Evolutionary conservation across 2,888 invertebrate genomes (phyloP), one percentile per base, ranked within the genome.

Genomic region (Pyrocoelia pectoralis): DNA sequence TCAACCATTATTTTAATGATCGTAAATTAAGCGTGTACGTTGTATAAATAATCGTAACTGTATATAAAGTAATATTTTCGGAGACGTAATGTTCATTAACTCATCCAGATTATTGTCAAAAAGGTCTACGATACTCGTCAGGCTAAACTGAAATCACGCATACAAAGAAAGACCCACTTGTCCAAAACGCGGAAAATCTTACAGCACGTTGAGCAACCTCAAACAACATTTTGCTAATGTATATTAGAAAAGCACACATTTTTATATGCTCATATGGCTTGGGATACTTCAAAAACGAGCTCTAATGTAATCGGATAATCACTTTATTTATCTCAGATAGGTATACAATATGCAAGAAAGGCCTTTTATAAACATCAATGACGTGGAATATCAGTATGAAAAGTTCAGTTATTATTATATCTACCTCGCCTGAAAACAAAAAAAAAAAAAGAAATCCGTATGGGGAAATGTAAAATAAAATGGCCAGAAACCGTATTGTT

Each of bases 141-240:
- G 49, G 38, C 56, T 48, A 49, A 56, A 41, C 12, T 18, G 17
- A 46, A 14, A 56, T 49, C 52, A 33, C 53, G 18, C 38, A 46
- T 19, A 59, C 59, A 59, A 59, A 59, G 59, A 59, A 53, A 64
- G 64, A 65, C 77, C 77, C 54, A 70, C 72, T 60, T 78, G 78
- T 70, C 70, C 72, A 53, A 74, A 73, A 68, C 77, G 78, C 70
- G 77, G 77, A 56, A 74, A 76, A 64, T 73, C 74, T 60, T 78
- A 77, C 71, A 76, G 75, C 71, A 75, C 73, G 55, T 66, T 81
- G 72, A 82, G 83, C 78, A 84, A 83, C 77, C 79, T 84, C 55
- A 81, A 83, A 72, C 84, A 84, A 74, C 84, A 84, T 74, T 81
- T 83, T 67, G 83, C 82, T 76, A 84, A 84, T 76, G 82, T 84